Base-by-base conservation (phyloP, 1,140 invertebrate species). In the Potamilus streckersoni region DNA sequence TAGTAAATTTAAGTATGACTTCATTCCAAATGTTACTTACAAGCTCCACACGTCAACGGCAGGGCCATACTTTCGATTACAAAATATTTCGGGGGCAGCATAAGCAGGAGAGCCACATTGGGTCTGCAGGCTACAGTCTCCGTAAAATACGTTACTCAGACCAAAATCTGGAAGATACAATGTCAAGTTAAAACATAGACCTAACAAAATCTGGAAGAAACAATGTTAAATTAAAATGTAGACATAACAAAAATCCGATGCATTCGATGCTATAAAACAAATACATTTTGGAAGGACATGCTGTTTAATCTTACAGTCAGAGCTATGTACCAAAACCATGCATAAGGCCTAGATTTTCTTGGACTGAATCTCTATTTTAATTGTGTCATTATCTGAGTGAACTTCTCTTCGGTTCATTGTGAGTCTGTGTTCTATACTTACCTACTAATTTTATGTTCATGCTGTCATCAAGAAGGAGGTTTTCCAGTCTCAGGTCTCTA, bases 31-130 rank as follows among this genome's bases (percentile, higher is more conserved):
- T 49, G 38, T 77, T 17, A 20, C 85, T 85, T 79, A 90, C 89
- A 90, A 77, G 77, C 88, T 89, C 89, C 89, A 90, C 14, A 90
- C 80, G 71, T 90, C 89, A 8, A 89, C 88, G 15, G 82, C 79
- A 2, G 82, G 74, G 55, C 88, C 88, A 69, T 89, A 88, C 58
- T 86, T 84, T 67, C 84, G 80, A 65, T 87, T 85, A 60, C 80
- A 83, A 66, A 89, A 84, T 15, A 90, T 81, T 78, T 90, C 88
- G 11, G 89, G 89, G 3, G 88, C 88, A 11, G 88, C 84, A 70
- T 89, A 90, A 0, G 86, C 86, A 19, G 89, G 88, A 17, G 87
- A 88, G 3, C 88, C 88, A 78, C 88, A 88, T 67, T 88, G 86
- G 4, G 86, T 88, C 8, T 73, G 83, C 64, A 87, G 78, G 4